Base-by-base conservation (phyloP, 2,888 invertebrate species). In the Osmoderma eremita region DNA sequence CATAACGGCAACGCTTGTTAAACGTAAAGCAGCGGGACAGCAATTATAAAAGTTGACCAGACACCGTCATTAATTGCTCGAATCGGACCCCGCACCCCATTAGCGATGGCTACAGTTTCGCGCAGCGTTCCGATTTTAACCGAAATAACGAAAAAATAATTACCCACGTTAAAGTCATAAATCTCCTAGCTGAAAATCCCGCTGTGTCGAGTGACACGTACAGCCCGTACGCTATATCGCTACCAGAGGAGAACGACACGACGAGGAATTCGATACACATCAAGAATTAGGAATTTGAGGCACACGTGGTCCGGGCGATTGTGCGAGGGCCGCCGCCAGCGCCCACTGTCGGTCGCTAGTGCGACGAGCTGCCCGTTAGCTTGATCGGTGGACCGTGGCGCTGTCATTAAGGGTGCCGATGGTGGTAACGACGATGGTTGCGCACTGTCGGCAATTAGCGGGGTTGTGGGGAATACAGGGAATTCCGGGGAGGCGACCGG, bases 361-460 rank as follows among this genome's bases (percentile, higher is more conserved):
- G 24, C 30, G 24, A 38, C 38, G 18, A 38, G 53, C 53, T 10
- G 53, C 53, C 53, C 53, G 53, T 53, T 53, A 53, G 53, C 58
- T 61, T 48, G 58, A 30, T 61, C 51, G 41, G 53, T 54, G 64
- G 58, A 63, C 68, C 56, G 69, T 68, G 69, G 68, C 67, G 72
- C 30, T 63, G 71, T 72, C 73, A 72, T 73, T 71, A 69, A 70
- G 72, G 70, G 70, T 66, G 51, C 70, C 79, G 84, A 83, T 67
- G 64, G 65, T 63, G 42, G 69, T 65, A 71, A 79, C 83, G 83
- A 36, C 36, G 36, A 36, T 36, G 51, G 51, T 79, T 73, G 77
- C 48, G 65, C 39, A 65, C 56, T 88, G 86, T 81, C 74, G 74
- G 75, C 83, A 78, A 81, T 82, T 78, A 82, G 79, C 76, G 81